Conservation (phyloP, 1,140 invertebrate species). For the Adoxophyes honmai region DNA sequence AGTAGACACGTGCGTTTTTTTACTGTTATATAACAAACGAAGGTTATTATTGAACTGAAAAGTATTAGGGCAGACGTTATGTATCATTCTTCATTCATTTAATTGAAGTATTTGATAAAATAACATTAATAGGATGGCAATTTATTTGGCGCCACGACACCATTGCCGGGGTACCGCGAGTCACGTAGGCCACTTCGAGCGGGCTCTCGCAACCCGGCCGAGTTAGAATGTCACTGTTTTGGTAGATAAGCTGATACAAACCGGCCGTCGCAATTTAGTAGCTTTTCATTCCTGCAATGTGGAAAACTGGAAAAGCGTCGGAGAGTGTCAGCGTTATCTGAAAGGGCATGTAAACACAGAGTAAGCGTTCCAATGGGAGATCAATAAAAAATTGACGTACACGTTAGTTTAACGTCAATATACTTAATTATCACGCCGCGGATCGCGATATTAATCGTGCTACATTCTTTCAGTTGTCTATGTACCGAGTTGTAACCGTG, state of each 20-base stretch:
- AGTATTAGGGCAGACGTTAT: neutral
- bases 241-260: neutral
- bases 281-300: constrained; percentile 33
- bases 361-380: neutral
- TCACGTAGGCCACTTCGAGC: constrained; percentile 69
- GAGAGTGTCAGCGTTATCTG: neutral
- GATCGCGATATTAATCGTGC: neutral
- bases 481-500: constrained; percentile 3
- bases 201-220: constrained; percentile 34
- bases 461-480: neutral
- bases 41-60: constrained; percentile 16
- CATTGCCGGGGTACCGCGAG: constrained; percentile 59
- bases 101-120: constrained; percentile 24
- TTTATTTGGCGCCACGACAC: constrained; percentile 63
- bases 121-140: constrained; percentile 53
- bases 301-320: constrained; percentile 22
- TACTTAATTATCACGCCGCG: neutral
- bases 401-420: no score
- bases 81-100: constrained; percentile 17
- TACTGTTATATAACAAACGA: constrained; percentile 36
- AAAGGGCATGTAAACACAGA: neutral
- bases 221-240: constrained; percentile 23
- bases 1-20: constrained; percentile 62
- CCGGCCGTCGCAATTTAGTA: constrained; percentile 17
- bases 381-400: neutral